Percentiles rank a stretch among this genome's conserved stretches.
These are phyloP conservation scores for Thalassarche chlororhynchos DNA, from an alignment of 2,113 vertebrate species.

Conservation along the genomic window DNA sequence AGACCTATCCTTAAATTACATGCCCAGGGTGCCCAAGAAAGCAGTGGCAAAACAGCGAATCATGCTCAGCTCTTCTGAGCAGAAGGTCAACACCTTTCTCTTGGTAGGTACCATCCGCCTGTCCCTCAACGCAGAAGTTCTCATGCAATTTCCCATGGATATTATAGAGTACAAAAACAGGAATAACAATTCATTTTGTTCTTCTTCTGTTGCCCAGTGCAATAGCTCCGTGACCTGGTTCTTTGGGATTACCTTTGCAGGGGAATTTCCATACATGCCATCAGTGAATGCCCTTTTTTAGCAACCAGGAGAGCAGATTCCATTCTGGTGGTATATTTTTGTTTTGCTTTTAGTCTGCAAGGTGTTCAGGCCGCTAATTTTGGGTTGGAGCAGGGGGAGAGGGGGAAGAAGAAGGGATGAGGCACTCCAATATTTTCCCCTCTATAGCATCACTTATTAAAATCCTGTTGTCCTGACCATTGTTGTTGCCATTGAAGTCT, in stretches of 20 bases:
- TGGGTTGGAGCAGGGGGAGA: neutral
- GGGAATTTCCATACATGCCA: neutral
- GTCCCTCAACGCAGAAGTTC: neutral
- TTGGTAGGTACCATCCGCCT: neutral
- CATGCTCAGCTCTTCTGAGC: neutral
- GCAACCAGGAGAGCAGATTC: neutral
- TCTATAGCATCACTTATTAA: slow-evolving; percentile 81
- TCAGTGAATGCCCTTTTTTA: neutral
- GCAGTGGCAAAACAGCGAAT: neutral
- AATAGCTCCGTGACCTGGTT: neutral
- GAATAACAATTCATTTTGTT: neutral
- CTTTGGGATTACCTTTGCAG: neutral
- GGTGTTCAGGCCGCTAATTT: neutral
- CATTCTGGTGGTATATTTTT: neutral
- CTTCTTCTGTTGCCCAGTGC: neutral
- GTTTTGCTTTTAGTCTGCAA: neutral
- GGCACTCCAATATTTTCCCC: slow-evolving; percentile 47
- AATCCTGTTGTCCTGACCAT: slow-evolving; percentile 85
- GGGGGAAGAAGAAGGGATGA: neutral
- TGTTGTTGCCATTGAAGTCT: slow-evolving; percentile 86
- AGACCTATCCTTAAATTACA: neutral
- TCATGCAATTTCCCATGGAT: neutral
- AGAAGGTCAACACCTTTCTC: neutral
- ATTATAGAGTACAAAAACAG: neutral
- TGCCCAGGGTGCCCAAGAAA: neutral